A percentile compares a stretch with the other conserved stretches of the same genome.
These are phyloP conservation scores for Danaus chrysippus DNA, from an alignment of 2,888 invertebrate species.

Conservation along the genomic window DNA sequence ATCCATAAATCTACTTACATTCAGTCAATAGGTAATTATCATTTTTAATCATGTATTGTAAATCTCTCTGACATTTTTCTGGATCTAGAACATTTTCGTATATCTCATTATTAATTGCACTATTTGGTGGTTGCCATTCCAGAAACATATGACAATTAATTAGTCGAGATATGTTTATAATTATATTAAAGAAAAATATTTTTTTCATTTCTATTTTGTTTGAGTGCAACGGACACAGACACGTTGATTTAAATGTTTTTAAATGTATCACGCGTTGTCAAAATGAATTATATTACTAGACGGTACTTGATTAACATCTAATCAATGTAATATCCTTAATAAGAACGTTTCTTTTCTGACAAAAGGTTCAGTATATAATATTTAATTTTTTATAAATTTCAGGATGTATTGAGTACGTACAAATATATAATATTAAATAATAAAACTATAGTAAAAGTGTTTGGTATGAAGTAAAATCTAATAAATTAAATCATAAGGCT, in stretches of 20 bases:
- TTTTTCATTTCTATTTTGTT: background rate
- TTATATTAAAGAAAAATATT: background rate
- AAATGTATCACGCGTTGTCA: background rate
- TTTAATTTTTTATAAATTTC: background rate
- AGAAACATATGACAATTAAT: background rate
- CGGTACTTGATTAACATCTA: constrained; percentile 1
- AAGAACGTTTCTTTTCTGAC: background rate
- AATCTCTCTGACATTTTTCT: constrained; percentile 48
- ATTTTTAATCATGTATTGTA: constrained; percentile 42
- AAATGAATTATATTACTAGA: background rate
- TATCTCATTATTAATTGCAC: constrained; percentile 43
- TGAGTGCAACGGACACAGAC: background rate
- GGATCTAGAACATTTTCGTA: constrained; percentile 50
- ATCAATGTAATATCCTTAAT: background rate
- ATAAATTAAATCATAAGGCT: too few relatives aligned
- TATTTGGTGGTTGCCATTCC: background rate
- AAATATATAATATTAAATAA: too few relatives aligned
- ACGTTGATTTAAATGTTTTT: background rate
- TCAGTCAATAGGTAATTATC: constrained; percentile 37
- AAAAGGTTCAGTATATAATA: background rate
- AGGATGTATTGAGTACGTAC: too few relatives aligned
- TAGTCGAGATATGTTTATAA: background rate
- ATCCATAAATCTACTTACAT: constrained; percentile 46
- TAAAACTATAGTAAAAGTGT: too few relatives aligned
- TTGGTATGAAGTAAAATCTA: too few relatives aligned